Percentiles rank a stretch among this genome's conserved stretches.
phyloP scores from a whole-genome alignment of 1,140 invertebrate species.

The Forficula auricularia region DNA sequence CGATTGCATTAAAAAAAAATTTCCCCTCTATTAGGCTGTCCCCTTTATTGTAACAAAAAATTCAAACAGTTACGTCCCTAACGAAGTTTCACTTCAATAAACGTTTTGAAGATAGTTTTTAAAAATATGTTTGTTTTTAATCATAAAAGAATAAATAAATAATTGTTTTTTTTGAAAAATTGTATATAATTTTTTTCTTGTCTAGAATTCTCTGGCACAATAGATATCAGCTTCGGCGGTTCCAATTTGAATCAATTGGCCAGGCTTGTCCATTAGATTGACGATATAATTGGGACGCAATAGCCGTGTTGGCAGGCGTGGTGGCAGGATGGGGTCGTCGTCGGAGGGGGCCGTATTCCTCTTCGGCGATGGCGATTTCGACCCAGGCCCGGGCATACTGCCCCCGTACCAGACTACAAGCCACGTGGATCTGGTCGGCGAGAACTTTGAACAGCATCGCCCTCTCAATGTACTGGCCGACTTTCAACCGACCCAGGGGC shows the following conservation, averaged over 20 bases:
- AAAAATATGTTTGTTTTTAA: too few relatives aligned
- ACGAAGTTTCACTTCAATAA: too few relatives aligned
- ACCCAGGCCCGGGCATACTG: slow-evolving; percentile 37
- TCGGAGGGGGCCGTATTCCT: slow-evolving; percentile 19
- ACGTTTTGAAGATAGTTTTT: too few relatives aligned
- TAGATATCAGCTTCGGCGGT: slow-evolving; percentile 24
- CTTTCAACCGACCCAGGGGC: slow-evolving; percentile 35
- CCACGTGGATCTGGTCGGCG: slow-evolving; percentile 39
- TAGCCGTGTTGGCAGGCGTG: slow-evolving; percentile 28
- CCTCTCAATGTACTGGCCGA: slow-evolving; percentile 39
- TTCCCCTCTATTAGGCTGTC: too few relatives aligned
- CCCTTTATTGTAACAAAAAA: too few relatives aligned
- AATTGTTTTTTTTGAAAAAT: too few relatives aligned
- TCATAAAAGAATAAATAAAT: too few relatives aligned
- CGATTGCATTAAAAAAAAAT: too few relatives aligned
- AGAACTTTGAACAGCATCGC: slow-evolving; percentile 46
- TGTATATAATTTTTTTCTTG: too few relatives aligned
- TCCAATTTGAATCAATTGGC: slow-evolving; percentile 29
- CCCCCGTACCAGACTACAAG: slow-evolving; percentile 33
- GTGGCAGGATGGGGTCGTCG: slow-evolving; percentile 16
- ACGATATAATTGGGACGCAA: slow-evolving; percentile 39
- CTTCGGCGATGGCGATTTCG: slow-evolving; percentile 37
- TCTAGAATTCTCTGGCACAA: slow-evolving; percentile 6
- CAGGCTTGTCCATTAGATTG: slow-evolving; percentile 36
- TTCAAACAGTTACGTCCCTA: too few relatives aligned